phyloP scores from a whole-genome alignment of 2,888 invertebrate species.

The Mellilla xanthometata region DNA sequence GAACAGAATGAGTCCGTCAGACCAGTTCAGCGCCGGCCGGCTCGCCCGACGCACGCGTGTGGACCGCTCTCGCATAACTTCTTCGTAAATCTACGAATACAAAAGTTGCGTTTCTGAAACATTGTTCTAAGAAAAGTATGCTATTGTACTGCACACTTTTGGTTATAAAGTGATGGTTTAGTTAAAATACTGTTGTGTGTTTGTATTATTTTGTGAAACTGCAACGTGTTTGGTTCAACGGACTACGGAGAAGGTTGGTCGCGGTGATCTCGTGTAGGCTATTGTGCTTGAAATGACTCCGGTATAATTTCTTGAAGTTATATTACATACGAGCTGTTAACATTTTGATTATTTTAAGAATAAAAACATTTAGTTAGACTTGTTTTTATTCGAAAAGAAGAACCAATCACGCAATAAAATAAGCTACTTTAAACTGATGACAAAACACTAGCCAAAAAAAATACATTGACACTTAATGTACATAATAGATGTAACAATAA shows the following conservation, averaged over 20 bases:
- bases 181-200: slow-evolving; percentile 50
- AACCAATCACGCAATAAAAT: no score
- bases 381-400: no score
- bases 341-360: no score
- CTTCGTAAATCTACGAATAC: slow-evolving; percentile 67
- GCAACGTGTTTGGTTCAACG: slow-evolving; percentile 82
- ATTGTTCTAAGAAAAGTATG: slow-evolving; percentile 42
- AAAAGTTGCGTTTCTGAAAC: slow-evolving; percentile 59
- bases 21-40: slow-evolving; percentile 79
- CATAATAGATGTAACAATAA: no score
- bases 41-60: slow-evolving; percentile 63
- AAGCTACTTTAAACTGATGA: no score
- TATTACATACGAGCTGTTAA: no score
- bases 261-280: slow-evolving; percentile 68
- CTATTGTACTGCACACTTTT: slow-evolving; percentile 38
- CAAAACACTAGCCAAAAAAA: no score
- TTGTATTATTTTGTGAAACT: slow-evolving; percentile 78
- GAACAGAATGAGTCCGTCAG: slow-evolving; percentile 70
- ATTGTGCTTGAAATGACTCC: slow-evolving; percentile 66
- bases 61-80: slow-evolving; percentile 58
- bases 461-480: no score
- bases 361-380: no score
- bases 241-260: slow-evolving; percentile 79
- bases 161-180: slow-evolving; percentile 56
- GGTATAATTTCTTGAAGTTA: slow-evolving; percentile 42